These are phyloP conservation scores for Zaprionus tsacasi DNA, from an alignment of 1,140 invertebrate genomes.

Conservation along the genomic window DNA sequence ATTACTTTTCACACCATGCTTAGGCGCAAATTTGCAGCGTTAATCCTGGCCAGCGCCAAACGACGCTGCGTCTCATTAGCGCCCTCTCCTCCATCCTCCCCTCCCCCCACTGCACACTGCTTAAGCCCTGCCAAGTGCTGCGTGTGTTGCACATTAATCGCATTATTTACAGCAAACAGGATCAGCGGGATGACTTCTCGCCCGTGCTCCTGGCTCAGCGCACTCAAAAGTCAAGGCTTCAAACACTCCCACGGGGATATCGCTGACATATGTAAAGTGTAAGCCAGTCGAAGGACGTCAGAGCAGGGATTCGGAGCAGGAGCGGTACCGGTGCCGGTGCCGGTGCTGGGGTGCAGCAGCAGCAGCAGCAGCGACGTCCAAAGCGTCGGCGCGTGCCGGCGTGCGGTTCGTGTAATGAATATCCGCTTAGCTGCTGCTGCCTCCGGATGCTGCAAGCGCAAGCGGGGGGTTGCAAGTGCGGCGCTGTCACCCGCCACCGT, in stretches of 20 bases:
- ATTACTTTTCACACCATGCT: constrained; percentile 74
- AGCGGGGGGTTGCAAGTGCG: constrained; percentile 50
- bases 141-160: constrained; percentile 82
- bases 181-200: constrained; percentile 78
- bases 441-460: constrained; percentile 41
- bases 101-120: constrained; percentile 3
- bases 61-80: constrained; percentile 69
- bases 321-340: constrained; percentile 17
- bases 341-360: background rate
- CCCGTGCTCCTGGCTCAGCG: background rate
- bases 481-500: constrained; percentile 30
- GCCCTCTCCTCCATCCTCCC: background rate
- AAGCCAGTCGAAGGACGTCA: constrained; percentile 67
- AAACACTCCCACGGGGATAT: constrained; percentile 84
- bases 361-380: constrained; percentile 22
- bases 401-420: constrained; percentile 83
- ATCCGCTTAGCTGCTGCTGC: constrained; percentile 73
- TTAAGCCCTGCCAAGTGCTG: constrained; percentile 35
- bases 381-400: constrained; percentile 78
- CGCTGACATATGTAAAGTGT: constrained; percentile 84
- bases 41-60: constrained; percentile 58
- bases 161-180: constrained; percentile 84
- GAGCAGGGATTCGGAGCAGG: background rate
- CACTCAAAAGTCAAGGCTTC: constrained; percentile 67
- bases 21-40: constrained; percentile 72